These are phyloP conservation scores for Erynnis tages DNA, from an alignment of 2,888 invertebrate genomes.

Conservation along the genomic window DNA sequence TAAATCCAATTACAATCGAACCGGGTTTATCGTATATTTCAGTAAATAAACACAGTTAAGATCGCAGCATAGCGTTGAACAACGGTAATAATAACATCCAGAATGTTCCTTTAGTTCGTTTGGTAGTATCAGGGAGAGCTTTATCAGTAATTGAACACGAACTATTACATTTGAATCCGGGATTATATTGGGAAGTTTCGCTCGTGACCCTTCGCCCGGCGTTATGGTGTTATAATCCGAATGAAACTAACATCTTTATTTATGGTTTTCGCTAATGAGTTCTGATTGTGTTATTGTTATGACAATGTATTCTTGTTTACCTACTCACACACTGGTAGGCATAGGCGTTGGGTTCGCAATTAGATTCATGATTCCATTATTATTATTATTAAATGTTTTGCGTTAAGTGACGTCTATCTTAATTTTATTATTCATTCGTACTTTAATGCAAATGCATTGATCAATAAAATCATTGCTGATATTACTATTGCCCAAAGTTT, in stretches of 20 bases:
- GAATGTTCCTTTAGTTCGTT: slow-evolving; percentile 54
- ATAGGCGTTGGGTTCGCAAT: too few species aligned
- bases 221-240: slow-evolving; percentile 59
- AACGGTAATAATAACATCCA: slow-evolving; percentile 49
- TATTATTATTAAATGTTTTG: too few species aligned
- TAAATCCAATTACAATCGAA: slow-evolving; percentile 36
- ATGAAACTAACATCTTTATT: slow-evolving; percentile 53
- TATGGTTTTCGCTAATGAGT: slow-evolving; percentile 46
- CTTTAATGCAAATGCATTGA: too few species aligned
- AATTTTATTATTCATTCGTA: too few species aligned
- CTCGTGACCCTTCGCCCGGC: slow-evolving; percentile 50
- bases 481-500: too few species aligned
- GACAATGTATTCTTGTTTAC: not conserved
- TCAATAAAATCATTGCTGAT: too few species aligned
- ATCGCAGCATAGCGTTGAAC: slow-evolving; percentile 34
- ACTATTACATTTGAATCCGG: slow-evolving; percentile 57
- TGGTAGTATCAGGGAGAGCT: slow-evolving; percentile 49
- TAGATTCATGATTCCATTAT: too few species aligned
- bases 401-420: too few species aligned
- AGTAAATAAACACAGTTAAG: slow-evolving; percentile 40
- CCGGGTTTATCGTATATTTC: slow-evolving; percentile 38
- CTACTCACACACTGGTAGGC: too few species aligned
- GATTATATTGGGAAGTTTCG: slow-evolving; percentile 54
- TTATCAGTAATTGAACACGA: slow-evolving; percentile 66
- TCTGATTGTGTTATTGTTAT: slow-evolving; percentile 36